phyloP scores from a whole-genome alignment of 2,888 invertebrate species.

The Nipponacmea schrenckii region DNA sequence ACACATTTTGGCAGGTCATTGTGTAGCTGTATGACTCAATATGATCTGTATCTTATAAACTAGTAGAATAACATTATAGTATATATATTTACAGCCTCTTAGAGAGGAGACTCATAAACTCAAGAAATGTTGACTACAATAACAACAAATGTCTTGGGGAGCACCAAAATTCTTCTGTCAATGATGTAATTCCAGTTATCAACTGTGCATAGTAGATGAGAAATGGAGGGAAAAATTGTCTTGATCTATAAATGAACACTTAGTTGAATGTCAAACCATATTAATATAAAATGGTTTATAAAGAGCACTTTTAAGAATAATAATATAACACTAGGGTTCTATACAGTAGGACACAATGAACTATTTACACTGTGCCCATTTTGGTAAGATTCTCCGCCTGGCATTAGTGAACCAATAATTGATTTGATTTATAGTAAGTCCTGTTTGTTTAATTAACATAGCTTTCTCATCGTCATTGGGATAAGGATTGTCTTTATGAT shows the following conservation, averaged over 20 bases:
- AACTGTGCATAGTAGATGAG: too few relatives aligned
- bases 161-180: too few relatives aligned
- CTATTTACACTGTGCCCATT: conserved; percentile 64
- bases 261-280: too few relatives aligned
- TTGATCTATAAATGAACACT: too few relatives aligned
- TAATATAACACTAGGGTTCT: background rate
- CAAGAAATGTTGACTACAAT: too few relatives aligned
- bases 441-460: conserved; percentile 65
- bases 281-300: background rate
- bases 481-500: conserved; percentile 68
- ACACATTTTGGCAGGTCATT: conserved; percentile 6
- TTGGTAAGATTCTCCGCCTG: conserved; percentile 66
- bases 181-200: too few relatives aligned
- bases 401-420: conserved; percentile 69
- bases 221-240: too few relatives aligned
- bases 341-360: conserved; percentile 6
- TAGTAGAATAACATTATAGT: too few relatives aligned
- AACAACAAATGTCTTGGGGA: too few relatives aligned
- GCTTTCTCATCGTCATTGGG: conserved; percentile 68
- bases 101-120: too few relatives aligned
- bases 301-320: conserved; percentile 3
- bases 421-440: conserved; percentile 67
- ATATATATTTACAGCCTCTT: too few relatives aligned
- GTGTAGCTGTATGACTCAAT: conserved; percentile 5
- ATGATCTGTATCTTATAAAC: background rate